These are phyloP conservation scores for Solea solea DNA, from an alignment of 2,113 vertebrate species.

Conservation along the genomic window DNA sequence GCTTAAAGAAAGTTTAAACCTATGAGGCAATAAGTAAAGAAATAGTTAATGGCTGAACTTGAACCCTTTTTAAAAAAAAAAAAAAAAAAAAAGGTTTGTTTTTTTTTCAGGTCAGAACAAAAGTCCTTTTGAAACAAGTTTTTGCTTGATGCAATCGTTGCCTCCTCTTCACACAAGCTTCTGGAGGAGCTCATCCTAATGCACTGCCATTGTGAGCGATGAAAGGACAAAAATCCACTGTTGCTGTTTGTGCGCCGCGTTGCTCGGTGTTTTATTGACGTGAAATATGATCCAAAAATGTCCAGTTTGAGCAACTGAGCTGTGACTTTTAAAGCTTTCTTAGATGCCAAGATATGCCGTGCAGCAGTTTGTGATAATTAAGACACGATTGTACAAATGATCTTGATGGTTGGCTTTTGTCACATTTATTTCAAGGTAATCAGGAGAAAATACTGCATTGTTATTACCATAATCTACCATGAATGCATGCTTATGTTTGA, in stretches of 20 bases:
- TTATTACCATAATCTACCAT: neutral
- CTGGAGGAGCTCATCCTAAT: neutral
- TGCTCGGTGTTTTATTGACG: neutral
- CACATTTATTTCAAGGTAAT: neutral
- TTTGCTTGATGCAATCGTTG: neutral
- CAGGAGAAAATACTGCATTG: neutral
- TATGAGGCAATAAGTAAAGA: neutral
- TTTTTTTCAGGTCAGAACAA: neutral
- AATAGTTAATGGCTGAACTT: neutral
- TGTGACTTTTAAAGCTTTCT: neutral
- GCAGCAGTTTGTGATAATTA: neutral
- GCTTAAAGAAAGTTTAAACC: neutral
- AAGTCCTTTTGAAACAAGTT: neutral
- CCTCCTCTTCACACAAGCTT: neutral
- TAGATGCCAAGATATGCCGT: neutral
- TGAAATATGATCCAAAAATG: slow-evolving; percentile 1
- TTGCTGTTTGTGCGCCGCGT: neutral
- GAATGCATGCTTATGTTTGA: neutral
- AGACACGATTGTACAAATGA: neutral
- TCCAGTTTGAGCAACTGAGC: slow-evolving; percentile 1
- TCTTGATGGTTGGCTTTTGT: neutral
- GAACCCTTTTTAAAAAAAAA: neutral
- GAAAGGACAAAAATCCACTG: neutral
- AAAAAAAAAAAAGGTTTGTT: neutral
- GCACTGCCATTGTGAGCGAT: neutral